phyloP scores from a whole-genome alignment of 2,888 invertebrate genomes.

The Thysanoteuthis rhombus region DNA sequence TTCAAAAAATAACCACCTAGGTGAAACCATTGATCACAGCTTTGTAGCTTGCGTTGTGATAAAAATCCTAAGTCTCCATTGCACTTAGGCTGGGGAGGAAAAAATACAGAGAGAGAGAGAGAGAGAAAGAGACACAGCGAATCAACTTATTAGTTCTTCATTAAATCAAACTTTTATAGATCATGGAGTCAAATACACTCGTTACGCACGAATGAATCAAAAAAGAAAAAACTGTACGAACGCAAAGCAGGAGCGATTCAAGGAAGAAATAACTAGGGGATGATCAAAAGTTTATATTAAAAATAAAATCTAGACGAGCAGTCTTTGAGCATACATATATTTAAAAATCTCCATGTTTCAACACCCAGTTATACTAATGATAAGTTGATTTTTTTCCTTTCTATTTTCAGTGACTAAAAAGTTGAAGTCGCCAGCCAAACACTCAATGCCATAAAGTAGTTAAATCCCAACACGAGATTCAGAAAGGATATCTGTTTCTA shows the following conservation, averaged over 20 bases:
- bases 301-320: background rate
- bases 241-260: too few species aligned
- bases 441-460: too few species aligned
- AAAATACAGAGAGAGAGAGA: background rate
- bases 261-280: background rate
- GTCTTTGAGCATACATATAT: background rate
- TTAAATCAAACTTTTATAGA: too few species aligned
- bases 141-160: too few species aligned
- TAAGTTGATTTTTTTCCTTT: background rate
- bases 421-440: background rate
- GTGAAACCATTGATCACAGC: slow-evolving; percentile 12
- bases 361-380: background rate
- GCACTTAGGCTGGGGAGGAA: background rate
- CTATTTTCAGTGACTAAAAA: background rate
- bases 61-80: background rate
- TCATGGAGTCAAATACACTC: too few species aligned
- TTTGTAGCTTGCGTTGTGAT: background rate
- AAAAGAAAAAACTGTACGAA: too few species aligned
- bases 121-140: background rate
- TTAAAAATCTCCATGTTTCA: background rate
- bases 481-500: background rate
- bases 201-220: too few species aligned
- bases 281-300: background rate
- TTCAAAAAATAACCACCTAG: background rate
- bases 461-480: too few species aligned